Conservation (phyloP, 2,888 invertebrate genomes). For the Dynastes grantii region DNA sequence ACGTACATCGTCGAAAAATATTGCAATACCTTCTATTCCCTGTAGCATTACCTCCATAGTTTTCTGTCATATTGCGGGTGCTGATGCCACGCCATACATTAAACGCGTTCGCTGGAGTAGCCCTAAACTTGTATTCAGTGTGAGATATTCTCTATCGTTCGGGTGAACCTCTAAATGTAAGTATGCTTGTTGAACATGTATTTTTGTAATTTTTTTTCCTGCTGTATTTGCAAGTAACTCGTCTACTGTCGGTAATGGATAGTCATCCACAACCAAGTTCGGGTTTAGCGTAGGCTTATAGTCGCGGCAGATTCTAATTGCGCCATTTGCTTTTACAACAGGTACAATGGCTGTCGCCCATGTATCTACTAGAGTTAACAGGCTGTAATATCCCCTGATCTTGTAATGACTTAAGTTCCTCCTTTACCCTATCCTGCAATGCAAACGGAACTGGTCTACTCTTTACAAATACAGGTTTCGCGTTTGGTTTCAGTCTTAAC, state of each 20-base stretch:
- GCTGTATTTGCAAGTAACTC: constrained; percentile 56
- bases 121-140: background rate
- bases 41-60: constrained; percentile 59
- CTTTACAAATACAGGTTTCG: constrained; percentile 51
- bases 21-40: constrained; percentile 58
- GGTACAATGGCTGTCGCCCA: constrained; percentile 64
- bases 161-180: background rate
- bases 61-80: constrained; percentile 59
- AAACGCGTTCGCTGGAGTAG: background rate
- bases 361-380: constrained; percentile 55
- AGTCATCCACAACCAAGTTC: constrained; percentile 54
- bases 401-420: constrained; percentile 52
- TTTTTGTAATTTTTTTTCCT: constrained; percentile 55
- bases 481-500: constrained; percentile 51
- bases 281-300: constrained; percentile 58
- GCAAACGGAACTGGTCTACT: constrained; percentile 3
- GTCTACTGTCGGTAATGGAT: constrained; percentile 57
- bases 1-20: constrained; percentile 60
- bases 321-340: constrained; percentile 54
- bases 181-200: constrained; percentile 51
- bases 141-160: background rate
- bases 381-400: constrained; percentile 55
- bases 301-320: constrained; percentile 59
- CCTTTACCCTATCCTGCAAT: background rate
- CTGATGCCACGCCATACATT: constrained; percentile 19